Evolutionary conservation across 2,888 invertebrate species (phyloP), one percentile per base, ranked within the genome.

Genomic region (Ceriagrion tenellum): DNA sequence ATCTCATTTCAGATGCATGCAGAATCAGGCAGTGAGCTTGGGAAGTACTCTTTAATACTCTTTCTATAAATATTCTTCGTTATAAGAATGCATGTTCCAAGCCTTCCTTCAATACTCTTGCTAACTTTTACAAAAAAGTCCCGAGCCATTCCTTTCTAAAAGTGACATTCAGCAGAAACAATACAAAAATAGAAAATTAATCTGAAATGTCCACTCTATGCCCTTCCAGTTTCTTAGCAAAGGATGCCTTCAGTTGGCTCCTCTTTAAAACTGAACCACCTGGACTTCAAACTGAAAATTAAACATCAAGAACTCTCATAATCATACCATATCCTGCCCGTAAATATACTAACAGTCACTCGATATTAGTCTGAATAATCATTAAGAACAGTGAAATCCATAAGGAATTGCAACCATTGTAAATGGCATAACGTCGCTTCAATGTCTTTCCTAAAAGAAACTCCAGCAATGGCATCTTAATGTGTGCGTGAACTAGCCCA

Each of bases 151-250:
- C 26, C 12, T 89, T 55, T 55, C 26, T 55, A 89, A 89, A n/a
- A 89, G 47, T 88, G 89, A 89, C 89, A 89, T 89, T 69, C 69
- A 63, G 93, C 89, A 40, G 93, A 93, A 93, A 93, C 93, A 93
- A 93, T 93, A 93, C 63, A 93, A 93, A 93, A 93, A 93, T 93
- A 93, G 63, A 93, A 93, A 93, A 63, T 93, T 69, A 93, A 69
- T 91, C 91, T 89, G 55, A 26, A 47, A 59, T 69, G 47, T 69
- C 47, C 69, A 93, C 69, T 74, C 93, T n/a, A 47, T 47, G 10
- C 69, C 40, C 30, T 69, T 35, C 35, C 81, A 35, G 81, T 81
- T 81, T 81, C 30, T 81, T 81, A 81, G 35, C 16, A 47, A 26
- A 93, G 93, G 69, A 47, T 93, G 26, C 63, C 93, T 93, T 63